phyloP scores from a whole-genome alignment of 1,140 invertebrate species.

The Drosophila cardini region DNA sequence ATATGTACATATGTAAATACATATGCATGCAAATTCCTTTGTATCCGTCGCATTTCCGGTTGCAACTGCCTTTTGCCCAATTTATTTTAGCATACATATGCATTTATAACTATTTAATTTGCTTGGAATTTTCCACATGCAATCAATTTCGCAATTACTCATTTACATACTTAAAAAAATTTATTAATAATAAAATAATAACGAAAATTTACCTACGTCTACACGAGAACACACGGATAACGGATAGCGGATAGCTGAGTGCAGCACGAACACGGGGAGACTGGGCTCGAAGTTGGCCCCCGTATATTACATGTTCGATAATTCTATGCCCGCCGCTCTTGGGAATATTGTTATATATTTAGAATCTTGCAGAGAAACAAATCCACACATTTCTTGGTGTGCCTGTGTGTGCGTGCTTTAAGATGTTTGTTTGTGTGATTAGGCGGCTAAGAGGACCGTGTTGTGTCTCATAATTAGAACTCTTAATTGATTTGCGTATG shows the following conservation, averaged over 20 bases:
- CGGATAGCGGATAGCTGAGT: constrained; percentile 73
- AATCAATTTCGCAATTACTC: constrained; percentile 12
- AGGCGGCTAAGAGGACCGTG: constrained; percentile 30
- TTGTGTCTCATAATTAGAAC: constrained; percentile 35
- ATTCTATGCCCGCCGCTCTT: constrained; percentile 54
- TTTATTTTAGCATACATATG: no score
- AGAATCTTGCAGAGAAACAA: constrained; percentile 56
- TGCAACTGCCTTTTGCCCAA: neutral
- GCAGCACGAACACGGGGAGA: constrained; percentile 79
- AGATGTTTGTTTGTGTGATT: constrained; percentile 11
- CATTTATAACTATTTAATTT: neutral
- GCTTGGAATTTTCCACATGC: neutral
- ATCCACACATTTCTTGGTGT: constrained; percentile 12
- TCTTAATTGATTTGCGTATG: constrained; percentile 13
- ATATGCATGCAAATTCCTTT: constrained; percentile 4
- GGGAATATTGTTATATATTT: constrained; percentile 72
- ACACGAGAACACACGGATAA: constrained; percentile 53
- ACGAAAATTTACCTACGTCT: constrained; percentile 66
- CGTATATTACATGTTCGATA: constrained; percentile 70
- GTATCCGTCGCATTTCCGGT: constrained; percentile 29
- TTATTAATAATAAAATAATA: constrained; percentile 5
- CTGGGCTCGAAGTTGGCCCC: constrained; percentile 65
- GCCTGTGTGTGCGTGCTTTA: constrained; percentile 3
- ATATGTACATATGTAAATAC: constrained; percentile 1
- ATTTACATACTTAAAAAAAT: constrained; percentile 2